phyloP scores from a whole-genome alignment of 2,797 vertebrate genomes.

The Pantherophis vulpinus region DNA sequence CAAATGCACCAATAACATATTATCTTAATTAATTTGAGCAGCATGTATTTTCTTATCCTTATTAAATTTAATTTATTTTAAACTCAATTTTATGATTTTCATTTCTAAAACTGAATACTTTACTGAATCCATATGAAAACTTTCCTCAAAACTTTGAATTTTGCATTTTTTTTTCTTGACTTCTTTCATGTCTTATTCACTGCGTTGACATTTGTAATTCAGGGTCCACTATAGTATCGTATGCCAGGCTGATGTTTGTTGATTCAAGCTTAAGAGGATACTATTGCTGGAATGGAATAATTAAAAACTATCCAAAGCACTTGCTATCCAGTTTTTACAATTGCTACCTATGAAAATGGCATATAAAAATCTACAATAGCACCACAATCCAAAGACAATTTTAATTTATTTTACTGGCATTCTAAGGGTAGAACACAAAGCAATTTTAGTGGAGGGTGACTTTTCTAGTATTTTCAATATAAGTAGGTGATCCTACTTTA shows the following conservation, averaged over 20 bases:
- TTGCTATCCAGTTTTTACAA: not conserved
- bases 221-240: not conserved
- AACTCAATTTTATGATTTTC: not conserved
- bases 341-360: not conserved
- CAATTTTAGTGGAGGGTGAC: not conserved
- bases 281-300: not conserved
- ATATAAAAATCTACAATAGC: not conserved
- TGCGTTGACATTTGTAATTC: not conserved
- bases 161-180: not conserved
- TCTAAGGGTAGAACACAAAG: not conserved
- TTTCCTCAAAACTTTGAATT: not conserved
- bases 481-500: not conserved
- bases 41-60: not conserved
- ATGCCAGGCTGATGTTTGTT: not conserved
- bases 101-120: not conserved
- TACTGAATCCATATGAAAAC: not conserved
- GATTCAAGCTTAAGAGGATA: not conserved
- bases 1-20: not conserved
- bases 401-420: not conserved
- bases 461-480: not conserved
- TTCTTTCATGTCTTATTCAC: not conserved
- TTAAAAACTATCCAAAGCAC: not conserved
- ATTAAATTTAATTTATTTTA: not conserved
- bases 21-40: not conserved
- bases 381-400: not conserved